Evolutionary conservation across 1,140 invertebrate genomes (phyloP).

Genomic region (Tetramorium alpestre): DNA sequence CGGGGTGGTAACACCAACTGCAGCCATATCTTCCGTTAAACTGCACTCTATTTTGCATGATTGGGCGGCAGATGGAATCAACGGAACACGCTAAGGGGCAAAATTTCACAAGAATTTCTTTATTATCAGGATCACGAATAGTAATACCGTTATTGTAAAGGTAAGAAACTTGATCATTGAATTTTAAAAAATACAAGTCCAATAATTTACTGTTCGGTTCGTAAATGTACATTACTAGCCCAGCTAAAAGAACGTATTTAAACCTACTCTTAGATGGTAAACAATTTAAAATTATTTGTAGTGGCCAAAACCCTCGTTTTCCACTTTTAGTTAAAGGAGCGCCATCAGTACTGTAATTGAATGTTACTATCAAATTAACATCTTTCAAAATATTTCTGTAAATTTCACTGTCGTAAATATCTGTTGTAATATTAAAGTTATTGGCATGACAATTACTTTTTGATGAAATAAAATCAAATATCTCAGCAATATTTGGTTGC

Average conservation of each 20-base stretch:
- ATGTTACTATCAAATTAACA: not conserved
- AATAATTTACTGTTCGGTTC: slow-evolving; percentile 23
- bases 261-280: slow-evolving; percentile 12
- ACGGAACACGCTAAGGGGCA: slow-evolving; percentile 6
- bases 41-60: slow-evolving; percentile 19
- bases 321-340: slow-evolving; percentile 13
- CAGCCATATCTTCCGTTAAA: slow-evolving; percentile 16
- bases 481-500: not conserved
- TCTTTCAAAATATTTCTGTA: slow-evolving; percentile 18
- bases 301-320: slow-evolving; percentile 6
- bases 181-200: slow-evolving; percentile 14
- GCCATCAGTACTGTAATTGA: slow-evolving; percentile 13
- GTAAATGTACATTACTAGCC: not conserved
- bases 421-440: not conserved
- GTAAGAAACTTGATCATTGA: not conserved
- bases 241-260: not conserved
- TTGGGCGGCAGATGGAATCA: not conserved
- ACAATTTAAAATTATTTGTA: slow-evolving; percentile 27
- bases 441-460: slow-evolving; percentile 8
- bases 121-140: not conserved
- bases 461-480: slow-evolving; percentile 16
- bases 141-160: slow-evolving; percentile 4
- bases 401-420: slow-evolving; percentile 22
- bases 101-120: slow-evolving; percentile 12
- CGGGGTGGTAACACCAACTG: not conserved